Conservation (phyloP, 1,140 invertebrate genomes). For the Lithobius niger region DNA sequence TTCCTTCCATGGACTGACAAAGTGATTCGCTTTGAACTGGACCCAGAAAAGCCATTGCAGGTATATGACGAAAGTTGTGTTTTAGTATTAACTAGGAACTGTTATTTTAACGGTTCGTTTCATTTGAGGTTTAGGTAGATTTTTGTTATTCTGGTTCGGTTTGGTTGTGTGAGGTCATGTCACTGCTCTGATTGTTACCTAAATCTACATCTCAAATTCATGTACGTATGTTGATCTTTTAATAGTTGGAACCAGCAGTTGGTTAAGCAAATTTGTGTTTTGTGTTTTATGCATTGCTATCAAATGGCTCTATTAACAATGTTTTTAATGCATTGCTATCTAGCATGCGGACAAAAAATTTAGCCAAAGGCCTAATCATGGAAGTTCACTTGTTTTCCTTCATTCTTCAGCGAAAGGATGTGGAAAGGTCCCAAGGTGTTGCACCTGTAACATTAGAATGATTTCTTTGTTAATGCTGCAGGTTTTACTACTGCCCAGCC, state of each 20-base stretch:
- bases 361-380: neutral
- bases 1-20: conserved; percentile 81
- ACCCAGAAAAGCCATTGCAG: conserved; percentile 70
- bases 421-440: too few species aligned
- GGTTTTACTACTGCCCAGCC: neutral
- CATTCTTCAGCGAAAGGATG: neutral
- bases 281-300: too few species aligned
- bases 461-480: neutral
- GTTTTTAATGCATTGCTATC: neutral
- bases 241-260: too few species aligned
- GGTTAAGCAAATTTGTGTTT: too few species aligned
- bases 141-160: too few species aligned
- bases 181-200: too few species aligned
- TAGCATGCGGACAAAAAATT: neutral
- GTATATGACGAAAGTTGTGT: conserved; percentile 15
- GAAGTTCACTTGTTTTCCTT: neutral
- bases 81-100: neutral
- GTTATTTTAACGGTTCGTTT: too few species aligned
- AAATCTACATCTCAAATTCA: too few species aligned
- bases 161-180: too few species aligned
- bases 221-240: too few species aligned
- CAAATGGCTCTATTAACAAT: neutral
- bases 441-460: neutral
- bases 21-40: conserved; percentile 77
- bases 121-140: too few species aligned